Base-by-base conservation (phyloP, 1,140 invertebrate genomes). In the Tetragonula clypearis region DNA sequence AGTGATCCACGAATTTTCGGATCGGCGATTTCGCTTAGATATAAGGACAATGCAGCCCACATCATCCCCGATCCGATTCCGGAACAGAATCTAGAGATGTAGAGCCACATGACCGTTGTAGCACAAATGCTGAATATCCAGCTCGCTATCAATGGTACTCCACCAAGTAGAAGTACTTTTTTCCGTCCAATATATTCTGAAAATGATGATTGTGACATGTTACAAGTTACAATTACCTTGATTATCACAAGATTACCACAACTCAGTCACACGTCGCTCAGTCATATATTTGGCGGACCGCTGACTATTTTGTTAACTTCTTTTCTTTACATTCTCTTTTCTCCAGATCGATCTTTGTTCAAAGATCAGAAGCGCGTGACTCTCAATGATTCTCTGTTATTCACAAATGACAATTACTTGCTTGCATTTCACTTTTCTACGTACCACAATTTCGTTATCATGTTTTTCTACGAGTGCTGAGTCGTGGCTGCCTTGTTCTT, bases 1-100 rank as follows among this genome's bases (percentile, higher is more conserved):
- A 96, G 90, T 68, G 95, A 93, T 53, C 96, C 96, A 76, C 96
- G 93, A 72, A 96, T 95, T 60, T 94, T 93, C 30, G 96, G 95
- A 69, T 96, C 95, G 0, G 96, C 95, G 14, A 96, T 96, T 93
- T 97, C 96, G 74, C 95, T 95, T 9, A 95, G 75, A 74, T 92
- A 95, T 19, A 96, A 92, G 4, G 96, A 95, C 5, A 95, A 81
- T 14, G 94, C 92, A 1, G 95, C 94, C 90, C 95, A 95, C 19
- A 95, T 91, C 71, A 96, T 93, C 23, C 96, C 96, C 65, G 94
- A 93, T 55, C 93, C 95, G 74, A 96, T 88, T 53, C 96, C 96
- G 69, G 94, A 94, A 9, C 96, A 89, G 58, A 96, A 89, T 85
- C 96, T 95, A 0, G 95, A 96, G 11, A 94, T 77, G 82, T 95